Evolutionary conservation across 2,797 vertebrate genomes (phyloP), one percentile per base, ranked within the genome.

Genomic region (Potorous gilbertii): DNA sequence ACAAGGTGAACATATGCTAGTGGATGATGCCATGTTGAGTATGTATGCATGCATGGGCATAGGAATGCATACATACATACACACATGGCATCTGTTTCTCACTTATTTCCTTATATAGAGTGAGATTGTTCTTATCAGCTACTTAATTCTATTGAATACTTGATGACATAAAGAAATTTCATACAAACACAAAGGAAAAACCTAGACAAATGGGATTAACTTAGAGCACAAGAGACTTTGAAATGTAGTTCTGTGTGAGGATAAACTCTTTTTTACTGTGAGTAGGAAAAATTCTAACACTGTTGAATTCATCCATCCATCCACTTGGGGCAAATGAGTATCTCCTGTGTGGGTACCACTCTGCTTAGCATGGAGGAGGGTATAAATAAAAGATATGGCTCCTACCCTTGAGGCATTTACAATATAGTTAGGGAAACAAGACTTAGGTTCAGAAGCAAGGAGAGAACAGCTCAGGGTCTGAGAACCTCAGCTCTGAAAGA

Each of bases 181-280:
- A 31, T 27, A 40, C 54, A 94, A 92, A 57, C 62, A n/a, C 66
- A 40, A 90, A 96, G 59, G 50, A 54, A 96, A 94, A 94, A 94
- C 66, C n/a, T 95, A 12, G 5, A 90, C 56, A 93, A 50, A 52
- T 74, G 46, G 31, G 59, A 52, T 96, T 94, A 54, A 6, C 28
- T 54, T 96, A 96, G 16, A 52, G 28, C 28, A 87, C 90, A 92
- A 87, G 31, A 40, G 40, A 24, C 93, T 95, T 87, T 90, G 94
- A 90, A 50, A 92, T 0, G 66, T 89, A 91, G n/a, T 81, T 46
- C 74, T 46, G 40, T 46, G 24, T 9, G 74, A 81, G 40, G 40
- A 81, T 81, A 94, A 95, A 94, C 29, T 59, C 74, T 94, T 92
- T 92, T 56, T 56, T 81, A 87, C 54, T 31, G 40, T 91, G 54